A percentile compares a stretch with the other conserved stretches of the same genome.
Evolutionary conservation across 2,113 vertebrate genomes (phyloP).

Genomic region (Nipponia nippon): DNA sequence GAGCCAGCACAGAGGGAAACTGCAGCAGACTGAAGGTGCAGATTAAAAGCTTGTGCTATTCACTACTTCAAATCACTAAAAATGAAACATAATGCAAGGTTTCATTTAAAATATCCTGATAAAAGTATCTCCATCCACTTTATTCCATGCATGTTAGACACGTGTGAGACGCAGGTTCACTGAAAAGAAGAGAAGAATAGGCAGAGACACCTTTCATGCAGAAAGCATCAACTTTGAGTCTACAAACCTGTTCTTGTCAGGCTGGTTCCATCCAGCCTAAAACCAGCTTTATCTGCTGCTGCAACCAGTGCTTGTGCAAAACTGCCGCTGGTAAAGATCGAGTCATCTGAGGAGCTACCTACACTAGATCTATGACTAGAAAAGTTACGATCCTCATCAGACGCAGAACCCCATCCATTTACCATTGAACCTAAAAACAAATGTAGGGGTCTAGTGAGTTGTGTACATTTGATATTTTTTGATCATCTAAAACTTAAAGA

Average conservation of each 20-base stretch:
- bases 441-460: constrained; percentile 78
- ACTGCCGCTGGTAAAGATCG: constrained; percentile 93
- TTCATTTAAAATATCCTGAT: neutral
- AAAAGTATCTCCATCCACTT: constrained; percentile 17
- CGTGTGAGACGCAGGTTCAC: neutral
- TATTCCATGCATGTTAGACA: constrained; percentile 70
- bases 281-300: constrained; percentile 96
- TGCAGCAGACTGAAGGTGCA: neutral
- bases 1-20: constrained; percentile 10
- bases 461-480: constrained; percentile 22
- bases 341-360: constrained; percentile 94
- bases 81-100: neutral
- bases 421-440: constrained; percentile 97
- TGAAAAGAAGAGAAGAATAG: constrained; percentile 10
- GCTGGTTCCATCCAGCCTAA: constrained; percentile 92
- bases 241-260: constrained; percentile 95
- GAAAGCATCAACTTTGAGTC: constrained; percentile 62
- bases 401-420: constrained; percentile 98
- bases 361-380: constrained; percentile 96
- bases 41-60: constrained; percentile 36
- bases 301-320: constrained; percentile 95
- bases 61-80: constrained; percentile 6
- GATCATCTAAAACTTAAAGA: constrained; percentile 38
- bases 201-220: constrained; percentile 69
- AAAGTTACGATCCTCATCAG: constrained; percentile 95